Conservation (phyloP, 2,113 vertebrate genomes). For the Sterrhoptilus dennistouni region DNA sequence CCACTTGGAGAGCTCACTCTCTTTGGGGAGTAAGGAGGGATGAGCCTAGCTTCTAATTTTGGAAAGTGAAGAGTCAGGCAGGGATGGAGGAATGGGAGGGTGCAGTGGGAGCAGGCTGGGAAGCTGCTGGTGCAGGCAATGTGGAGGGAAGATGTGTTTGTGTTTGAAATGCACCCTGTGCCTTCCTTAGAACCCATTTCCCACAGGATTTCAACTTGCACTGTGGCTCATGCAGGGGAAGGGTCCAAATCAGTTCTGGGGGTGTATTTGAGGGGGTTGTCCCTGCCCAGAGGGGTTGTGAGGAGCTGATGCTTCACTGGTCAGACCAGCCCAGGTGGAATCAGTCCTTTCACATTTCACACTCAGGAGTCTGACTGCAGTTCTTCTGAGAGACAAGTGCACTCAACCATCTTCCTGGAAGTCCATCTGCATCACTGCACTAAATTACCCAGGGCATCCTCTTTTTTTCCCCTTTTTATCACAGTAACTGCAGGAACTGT, state of each 20-base stretch:
- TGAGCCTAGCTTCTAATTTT: neutral
- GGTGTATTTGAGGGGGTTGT: neutral
- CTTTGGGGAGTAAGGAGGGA: neutral
- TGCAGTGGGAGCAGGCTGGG: accelerated
- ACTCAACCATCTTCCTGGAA: neutral
- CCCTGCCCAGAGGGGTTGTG: neutral
- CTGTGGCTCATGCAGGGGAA: accelerated
- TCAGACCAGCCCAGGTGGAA: neutral
- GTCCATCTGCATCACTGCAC: neutral
- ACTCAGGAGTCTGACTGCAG: neutral
- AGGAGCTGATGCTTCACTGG: neutral
- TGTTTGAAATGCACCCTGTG: accelerated
- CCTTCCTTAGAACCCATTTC: neutral
- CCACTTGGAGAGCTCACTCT: neutral
- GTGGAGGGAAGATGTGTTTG: neutral
- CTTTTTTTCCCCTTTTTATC: neutral
- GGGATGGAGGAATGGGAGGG: neutral
- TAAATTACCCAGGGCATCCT: neutral
- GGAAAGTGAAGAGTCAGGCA: neutral
- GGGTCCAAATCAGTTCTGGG: neutral
- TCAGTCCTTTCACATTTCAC: neutral
- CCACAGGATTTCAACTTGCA: neutral
- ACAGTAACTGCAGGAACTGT: neutral
- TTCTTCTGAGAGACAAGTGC: neutral
- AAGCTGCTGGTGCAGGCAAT: neutral